Percentiles rank a stretch among this genome's conserved stretches.
phyloP scores from a whole-genome alignment of 1,140 invertebrate genomes.

The Ganaspis sp. region DNA sequence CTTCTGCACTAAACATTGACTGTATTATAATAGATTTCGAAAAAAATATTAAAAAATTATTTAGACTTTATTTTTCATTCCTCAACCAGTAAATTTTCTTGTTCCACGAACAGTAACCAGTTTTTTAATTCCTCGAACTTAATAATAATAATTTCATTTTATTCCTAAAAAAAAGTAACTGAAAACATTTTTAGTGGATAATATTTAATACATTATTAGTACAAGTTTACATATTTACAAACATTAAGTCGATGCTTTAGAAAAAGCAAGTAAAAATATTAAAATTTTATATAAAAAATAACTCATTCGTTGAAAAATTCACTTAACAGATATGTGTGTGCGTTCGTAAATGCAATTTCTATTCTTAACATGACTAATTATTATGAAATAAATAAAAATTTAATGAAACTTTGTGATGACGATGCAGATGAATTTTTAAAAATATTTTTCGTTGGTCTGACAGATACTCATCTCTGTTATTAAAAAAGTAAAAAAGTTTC shows the following conservation, averaged over 20 bases:
- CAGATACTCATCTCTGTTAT: no score
- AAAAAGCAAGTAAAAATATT: slow-evolving; percentile 24
- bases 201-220: slow-evolving; percentile 1
- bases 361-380: neutral
- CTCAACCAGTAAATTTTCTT: neutral
- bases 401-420: neutral
- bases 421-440: no score
- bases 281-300: slow-evolving; percentile 4
- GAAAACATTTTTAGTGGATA: neutral
- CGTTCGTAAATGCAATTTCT: neutral
- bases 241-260: slow-evolving; percentile 18
- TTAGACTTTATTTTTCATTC: slow-evolving; percentile 12
- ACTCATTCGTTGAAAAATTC: neutral
- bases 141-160: no score
- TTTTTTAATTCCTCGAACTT: neutral
- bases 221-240: slow-evolving; percentile 1
- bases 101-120: no score
- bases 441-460: no score
- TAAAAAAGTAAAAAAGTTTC: no score
- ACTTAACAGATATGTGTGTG: neutral
- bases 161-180: neutral
- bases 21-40: slow-evolving; percentile 20
- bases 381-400: neutral
- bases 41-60: neutral
- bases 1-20: neutral